These are phyloP conservation scores for Nasonia giraulti DNA, from an alignment of 1,140 invertebrate genomes.

Conservation along the genomic window DNA sequence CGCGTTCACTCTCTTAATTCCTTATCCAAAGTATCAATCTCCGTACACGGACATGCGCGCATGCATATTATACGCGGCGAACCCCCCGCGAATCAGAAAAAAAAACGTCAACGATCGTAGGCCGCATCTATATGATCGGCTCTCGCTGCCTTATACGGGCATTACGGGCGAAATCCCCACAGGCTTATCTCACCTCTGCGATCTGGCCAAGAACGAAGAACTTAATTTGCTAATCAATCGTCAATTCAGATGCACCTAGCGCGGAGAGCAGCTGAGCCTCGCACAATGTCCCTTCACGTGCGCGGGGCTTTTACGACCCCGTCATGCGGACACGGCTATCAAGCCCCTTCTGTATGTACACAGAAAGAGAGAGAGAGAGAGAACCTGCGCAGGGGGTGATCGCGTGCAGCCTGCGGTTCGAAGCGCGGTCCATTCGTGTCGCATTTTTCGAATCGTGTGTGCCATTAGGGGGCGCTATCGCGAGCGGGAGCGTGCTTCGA, in stretches of 20 bases:
- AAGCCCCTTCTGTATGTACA: neutral
- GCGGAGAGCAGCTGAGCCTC: constrained; percentile 68
- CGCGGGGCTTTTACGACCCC: constrained; percentile 70
- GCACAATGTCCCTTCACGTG: constrained; percentile 74
- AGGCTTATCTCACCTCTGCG: constrained; percentile 54
- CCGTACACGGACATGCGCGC: neutral
- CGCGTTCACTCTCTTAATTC: neutral
- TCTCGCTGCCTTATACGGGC: constrained; percentile 43
- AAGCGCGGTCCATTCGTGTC: neutral
- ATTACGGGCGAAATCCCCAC: constrained; percentile 60
- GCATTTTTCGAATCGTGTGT: neutral
- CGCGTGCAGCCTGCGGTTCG: neutral
- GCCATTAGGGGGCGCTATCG: no score
- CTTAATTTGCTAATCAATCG: constrained; percentile 74
- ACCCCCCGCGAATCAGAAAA: neutral
- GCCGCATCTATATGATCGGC: neutral
- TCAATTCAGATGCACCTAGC: constrained; percentile 74
- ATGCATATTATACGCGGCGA: neutral
- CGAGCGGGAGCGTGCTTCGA: no score
- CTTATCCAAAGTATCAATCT: constrained; percentile 40
- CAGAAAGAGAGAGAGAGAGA: neutral
- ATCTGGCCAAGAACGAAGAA: constrained; percentile 69
- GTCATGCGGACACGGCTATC: constrained; percentile 54
- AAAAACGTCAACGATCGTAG: neutral
- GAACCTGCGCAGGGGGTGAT: neutral